phyloP scores from a whole-genome alignment of 2,797 vertebrate genomes.

The Acomys russatus region DNA sequence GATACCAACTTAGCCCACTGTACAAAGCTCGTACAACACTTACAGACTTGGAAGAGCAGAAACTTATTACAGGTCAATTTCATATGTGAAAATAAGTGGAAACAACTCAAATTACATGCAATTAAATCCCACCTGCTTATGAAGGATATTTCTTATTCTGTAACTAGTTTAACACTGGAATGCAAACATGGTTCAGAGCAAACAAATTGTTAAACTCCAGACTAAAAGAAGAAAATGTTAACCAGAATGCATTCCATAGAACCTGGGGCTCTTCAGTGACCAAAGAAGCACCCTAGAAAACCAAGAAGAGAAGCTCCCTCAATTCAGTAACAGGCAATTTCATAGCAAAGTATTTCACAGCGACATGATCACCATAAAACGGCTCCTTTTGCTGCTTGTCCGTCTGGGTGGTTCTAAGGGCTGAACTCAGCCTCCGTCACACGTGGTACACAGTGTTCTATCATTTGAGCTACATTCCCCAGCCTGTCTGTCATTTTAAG shows the following conservation, averaged over 20 bases:
- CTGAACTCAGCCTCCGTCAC: background rate
- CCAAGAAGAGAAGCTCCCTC: background rate
- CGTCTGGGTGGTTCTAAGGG: background rate
- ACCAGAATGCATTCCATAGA: constrained; percentile 23
- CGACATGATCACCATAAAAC: background rate
- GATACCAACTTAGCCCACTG: background rate
- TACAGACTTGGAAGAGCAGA: background rate
- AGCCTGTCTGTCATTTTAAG: background rate
- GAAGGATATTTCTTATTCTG: constrained; percentile 58
- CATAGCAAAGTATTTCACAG: background rate
- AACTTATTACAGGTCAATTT: constrained; percentile 49
- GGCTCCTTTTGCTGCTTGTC: background rate
- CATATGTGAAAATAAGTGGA: constrained; percentile 31
- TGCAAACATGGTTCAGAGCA: constrained; percentile 52
- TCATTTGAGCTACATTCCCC: background rate
- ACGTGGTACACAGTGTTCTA: background rate
- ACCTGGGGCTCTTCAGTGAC: background rate
- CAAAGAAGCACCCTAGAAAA: constrained; percentile 41
- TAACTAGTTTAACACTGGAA: constrained; percentile 39
- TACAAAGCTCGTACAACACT: constrained; percentile 26
- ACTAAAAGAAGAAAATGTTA: constrained; percentile 30
- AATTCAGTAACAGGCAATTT: constrained; percentile 42
- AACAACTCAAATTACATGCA: constrained; percentile 19
- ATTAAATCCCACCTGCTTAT: constrained; percentile 23
- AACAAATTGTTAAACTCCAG: constrained; percentile 53